Conservation (phyloP, 2,888 invertebrate genomes). For the Leptinotarsa haldemani region DNA sequence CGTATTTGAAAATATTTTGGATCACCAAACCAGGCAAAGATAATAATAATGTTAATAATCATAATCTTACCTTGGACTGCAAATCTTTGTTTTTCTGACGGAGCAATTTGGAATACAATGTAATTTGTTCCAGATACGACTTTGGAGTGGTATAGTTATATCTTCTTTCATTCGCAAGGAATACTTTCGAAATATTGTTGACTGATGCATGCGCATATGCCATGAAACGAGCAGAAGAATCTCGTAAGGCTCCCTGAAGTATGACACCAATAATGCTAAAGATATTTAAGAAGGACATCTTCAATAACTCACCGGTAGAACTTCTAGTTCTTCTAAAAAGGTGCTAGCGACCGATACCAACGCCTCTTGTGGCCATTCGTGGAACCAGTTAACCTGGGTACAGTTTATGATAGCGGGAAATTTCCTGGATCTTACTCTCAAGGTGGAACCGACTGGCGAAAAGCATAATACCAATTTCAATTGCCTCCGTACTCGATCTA, state of each 20-base stretch:
- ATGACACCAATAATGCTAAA: neutral
- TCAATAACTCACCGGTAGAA: constrained; percentile 75
- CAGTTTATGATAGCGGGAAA: constrained; percentile 97
- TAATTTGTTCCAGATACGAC: constrained; percentile 95
- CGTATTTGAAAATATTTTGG: too few relatives aligned
- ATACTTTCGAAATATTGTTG: constrained; percentile 87
- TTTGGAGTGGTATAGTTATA: constrained; percentile 98
- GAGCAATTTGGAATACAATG: constrained; percentile 88
- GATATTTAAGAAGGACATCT: neutral
- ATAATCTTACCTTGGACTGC: constrained; percentile 78
- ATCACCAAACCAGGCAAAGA: too few relatives aligned
- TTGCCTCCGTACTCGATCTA: constrained; percentile 91
- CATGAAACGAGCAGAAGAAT: constrained; percentile 93
- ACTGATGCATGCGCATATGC: constrained; percentile 94
- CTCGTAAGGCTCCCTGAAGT: constrained; percentile 75
- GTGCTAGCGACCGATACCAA: constrained; percentile 91
- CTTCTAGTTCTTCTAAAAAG: constrained; percentile 84
- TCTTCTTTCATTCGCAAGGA: constrained; percentile 88
- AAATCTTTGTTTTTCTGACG: constrained; percentile 87
- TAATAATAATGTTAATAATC: neutral
- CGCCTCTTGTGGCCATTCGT: constrained; percentile 98
- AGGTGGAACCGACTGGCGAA: constrained; percentile 94
- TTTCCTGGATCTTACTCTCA: constrained; percentile 91
- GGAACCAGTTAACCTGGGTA: constrained; percentile 97
- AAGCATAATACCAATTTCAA: constrained; percentile 95